Evolutionary conservation across 2,113 vertebrate species (phyloP).

Genomic region (Lonchura striata): DNA sequence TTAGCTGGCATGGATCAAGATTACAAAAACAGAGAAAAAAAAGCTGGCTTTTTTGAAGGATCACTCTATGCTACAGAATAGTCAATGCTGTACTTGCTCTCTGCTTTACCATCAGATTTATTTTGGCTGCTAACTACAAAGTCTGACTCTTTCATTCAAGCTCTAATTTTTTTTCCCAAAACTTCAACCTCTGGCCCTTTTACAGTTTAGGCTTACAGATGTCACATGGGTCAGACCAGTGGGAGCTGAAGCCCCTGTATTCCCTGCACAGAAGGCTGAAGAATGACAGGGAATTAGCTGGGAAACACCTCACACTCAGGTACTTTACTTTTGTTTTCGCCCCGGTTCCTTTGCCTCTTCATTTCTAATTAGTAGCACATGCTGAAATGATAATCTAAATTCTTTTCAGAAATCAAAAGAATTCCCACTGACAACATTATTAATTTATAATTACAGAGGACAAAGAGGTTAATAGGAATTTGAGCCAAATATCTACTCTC

Average conservation of each 20-base stretch:
- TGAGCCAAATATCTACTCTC: constrained; percentile 51
- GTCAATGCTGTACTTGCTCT: background rate
- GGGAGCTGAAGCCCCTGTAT: background rate
- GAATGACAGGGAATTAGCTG: background rate
- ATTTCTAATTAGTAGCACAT: constrained; percentile 56
- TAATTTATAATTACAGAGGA: constrained; percentile 51
- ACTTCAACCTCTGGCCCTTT: background rate
- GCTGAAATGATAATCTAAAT: constrained; percentile 58
- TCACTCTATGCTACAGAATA: background rate
- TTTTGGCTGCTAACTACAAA: background rate
- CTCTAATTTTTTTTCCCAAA: background rate
- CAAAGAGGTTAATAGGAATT: constrained; percentile 51
- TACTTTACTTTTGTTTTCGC: constrained; percentile 29
- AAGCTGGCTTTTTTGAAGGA: background rate
- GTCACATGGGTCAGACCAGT: background rate
- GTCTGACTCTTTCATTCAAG: background rate
- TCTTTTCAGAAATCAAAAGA: constrained; percentile 60
- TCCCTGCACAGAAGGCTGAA: background rate
- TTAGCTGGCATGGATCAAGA: background rate
- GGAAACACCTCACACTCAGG: background rate
- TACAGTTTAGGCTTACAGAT: background rate
- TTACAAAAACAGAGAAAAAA: background rate
- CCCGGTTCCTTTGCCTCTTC: background rate
- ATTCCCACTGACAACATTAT: constrained; percentile 50
- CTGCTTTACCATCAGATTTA: background rate